Base-by-base conservation (phyloP, 2,113 vertebrate species). In the Argyrosomus japonicus region DNA sequence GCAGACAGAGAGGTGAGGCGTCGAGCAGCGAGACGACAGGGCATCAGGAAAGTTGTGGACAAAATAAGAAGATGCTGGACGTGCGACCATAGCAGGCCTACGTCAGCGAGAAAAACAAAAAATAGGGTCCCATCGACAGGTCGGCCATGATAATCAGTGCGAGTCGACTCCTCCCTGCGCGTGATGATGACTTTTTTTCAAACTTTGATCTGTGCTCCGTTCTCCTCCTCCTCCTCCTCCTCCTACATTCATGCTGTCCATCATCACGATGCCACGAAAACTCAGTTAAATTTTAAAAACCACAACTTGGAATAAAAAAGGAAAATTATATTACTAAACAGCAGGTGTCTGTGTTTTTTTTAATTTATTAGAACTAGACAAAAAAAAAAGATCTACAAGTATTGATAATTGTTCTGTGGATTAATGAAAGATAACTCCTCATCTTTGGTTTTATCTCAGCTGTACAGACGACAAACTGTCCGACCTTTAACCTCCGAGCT, bases 271-370 rank as follows among this genome's bases (percentile, higher is more conserved):
- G 47, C 29, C 78, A 87, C 60, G 23, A 25, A 75, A 79, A 53
- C 56, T 69, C 69, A 51, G 57, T 84, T 57, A 21, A 19, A 76
- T 57, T 73, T 68, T 53, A 70, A 77, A 88, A 86, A 87, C 43
- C 75, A 74, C 77, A 77, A 89, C 83, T 92, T 92, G 90, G 85
- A 94, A 94, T 93, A 90, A 93, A 94, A 94, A 93, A 90, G 88
- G 77, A 89, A 91, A 88, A 87, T 72, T 83, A 75, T 85, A 88
- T 92, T 84, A 92, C 79, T 85, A 91, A 88, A 82, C 73, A 62
- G 23, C 17, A 10, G 75, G 78, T 70, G 77, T 89, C 82, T 89
- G 76, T 78, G 65, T 58, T 87, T 85, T 67, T 74, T 90, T 82
- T 21, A 29, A 15, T 68, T 13, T 17, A 14, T 64, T 29, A 47